Evolutionary conservation across 2,888 invertebrate genomes (phyloP).

Genomic region (Protodeltote pygarga): DNA sequence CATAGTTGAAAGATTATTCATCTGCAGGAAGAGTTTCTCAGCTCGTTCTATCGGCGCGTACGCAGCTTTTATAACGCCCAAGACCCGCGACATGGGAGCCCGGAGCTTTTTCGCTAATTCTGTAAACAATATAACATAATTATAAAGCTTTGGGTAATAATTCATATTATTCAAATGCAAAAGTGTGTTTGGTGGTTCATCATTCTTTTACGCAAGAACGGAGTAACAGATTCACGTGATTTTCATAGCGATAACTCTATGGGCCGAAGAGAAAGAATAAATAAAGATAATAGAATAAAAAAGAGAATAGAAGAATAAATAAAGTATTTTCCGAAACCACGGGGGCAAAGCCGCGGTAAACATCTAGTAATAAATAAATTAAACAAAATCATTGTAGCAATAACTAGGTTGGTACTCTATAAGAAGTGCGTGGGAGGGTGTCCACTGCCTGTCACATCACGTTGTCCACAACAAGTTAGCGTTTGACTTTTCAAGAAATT

Average conservation of each 20-base stretch:
- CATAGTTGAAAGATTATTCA: constrained; percentile 91
- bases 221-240: no score
- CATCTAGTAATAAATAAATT: not conserved
- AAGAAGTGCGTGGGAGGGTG: constrained; percentile 33
- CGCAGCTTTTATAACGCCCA: constrained; percentile 69
- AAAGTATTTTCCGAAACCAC: no score
- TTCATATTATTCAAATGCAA: no score
- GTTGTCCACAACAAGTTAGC: constrained; percentile 55
- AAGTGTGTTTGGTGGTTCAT: no score
- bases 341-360: no score
- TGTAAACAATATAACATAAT: constrained; percentile 46
- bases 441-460: constrained; percentile 63
- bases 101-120: constrained; percentile 75
- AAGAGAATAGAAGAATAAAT: no score
- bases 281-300: no score
- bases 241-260: no score
- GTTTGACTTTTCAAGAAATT: constrained; percentile 57
- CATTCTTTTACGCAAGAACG: no score
- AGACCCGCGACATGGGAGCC: constrained; percentile 61
- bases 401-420: constrained; percentile 1
- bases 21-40: constrained; percentile 89
- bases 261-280: no score
- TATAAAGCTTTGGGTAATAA: not conserved
- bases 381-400: constrained; percentile 14
- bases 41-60: constrained; percentile 89